Evolutionary conservation across 2,113 vertebrate species (phyloP), one percentile per base, ranked within the genome.

Genomic region (Notothenia coriiceps): DNA sequence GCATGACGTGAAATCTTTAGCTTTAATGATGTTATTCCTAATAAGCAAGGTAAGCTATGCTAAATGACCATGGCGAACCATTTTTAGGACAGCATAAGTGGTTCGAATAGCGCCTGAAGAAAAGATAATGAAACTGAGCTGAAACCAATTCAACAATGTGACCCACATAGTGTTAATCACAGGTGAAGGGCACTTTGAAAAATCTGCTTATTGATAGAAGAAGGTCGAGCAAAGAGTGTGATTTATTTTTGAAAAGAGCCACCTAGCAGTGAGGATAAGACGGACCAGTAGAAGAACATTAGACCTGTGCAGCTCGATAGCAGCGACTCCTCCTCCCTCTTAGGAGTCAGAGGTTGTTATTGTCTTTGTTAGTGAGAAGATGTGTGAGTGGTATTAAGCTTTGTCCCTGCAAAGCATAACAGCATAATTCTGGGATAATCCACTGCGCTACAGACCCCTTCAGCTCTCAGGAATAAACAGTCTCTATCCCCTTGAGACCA

Each of bases 361-460:
- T 49, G 17, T 43, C n/a, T 14, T 1, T 57, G 17, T 62, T 54
- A 76, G 2, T 8, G 50, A 56, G 15, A 75, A 76, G 51, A 57
- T 47, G 6, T 29, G n/a, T 69, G 29, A 68, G 73, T 49, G 67
- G 22, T 46, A 81, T 84, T 76, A 66, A 67, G 33, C 67, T 85
- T 70, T 78, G 62, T 71, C 25, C 50, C 22, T 15, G 67, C 56
- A 67, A 51, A 59, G 54, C 35, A 64, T 52, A 63, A 64, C n/a
- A 68, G 54, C 49, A 71, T 82, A 76, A 80, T 52, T 35, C 80
- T 80, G 43, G 14, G 54, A 52, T 84, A 86, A 88, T 87, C 65
- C 75, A 11, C 44, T 12, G 40, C 44, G 29, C 67, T 54, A 62
- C 46, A 8, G 71, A 77, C 29, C 77, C 74, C 10, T 54, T 76